These are phyloP conservation scores for Pangasius sanitwongsei DNA, from an alignment of 2,797 vertebrate species.

Conservation along the genomic window DNA sequence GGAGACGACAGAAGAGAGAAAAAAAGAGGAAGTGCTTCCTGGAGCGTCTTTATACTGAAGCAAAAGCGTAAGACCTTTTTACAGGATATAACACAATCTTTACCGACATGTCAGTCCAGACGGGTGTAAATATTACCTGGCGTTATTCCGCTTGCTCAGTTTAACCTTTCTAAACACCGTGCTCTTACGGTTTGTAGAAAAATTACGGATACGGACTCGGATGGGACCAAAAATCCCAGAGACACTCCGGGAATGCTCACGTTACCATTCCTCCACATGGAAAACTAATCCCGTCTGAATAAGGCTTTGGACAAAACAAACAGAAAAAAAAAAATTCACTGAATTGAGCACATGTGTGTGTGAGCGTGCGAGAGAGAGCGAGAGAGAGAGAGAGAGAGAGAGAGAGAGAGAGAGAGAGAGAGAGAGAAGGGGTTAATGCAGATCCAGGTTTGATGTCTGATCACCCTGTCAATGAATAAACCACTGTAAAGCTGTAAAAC, in stretches of 20 bases:
- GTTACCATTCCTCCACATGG: background rate
- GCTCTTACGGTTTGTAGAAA: background rate
- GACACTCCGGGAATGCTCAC: background rate
- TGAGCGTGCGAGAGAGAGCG: no score
- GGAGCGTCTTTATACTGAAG: background rate
- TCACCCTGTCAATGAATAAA: background rate
- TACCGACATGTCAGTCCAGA: background rate
- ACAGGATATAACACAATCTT: background rate
- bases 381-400: background rate
- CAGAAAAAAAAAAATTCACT: background rate
- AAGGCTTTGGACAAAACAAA: background rate
- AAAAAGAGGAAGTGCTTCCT: background rate
- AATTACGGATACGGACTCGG: background rate
- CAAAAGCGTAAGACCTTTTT: background rate
- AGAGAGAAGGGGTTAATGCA: background rate
- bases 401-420: background rate
- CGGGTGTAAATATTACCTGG: background rate
- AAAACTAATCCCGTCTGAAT: background rate
- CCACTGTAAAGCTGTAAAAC: slow-evolving; percentile 64
- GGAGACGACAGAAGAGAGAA: background rate
- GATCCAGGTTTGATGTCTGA: slow-evolving; percentile 1
- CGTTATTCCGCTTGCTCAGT: background rate
- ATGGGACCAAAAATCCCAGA: background rate
- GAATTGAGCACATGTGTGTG: background rate
- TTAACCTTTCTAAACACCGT: background rate